Conservation (phyloP, 1,140 invertebrate genomes). For the Rhyzopertha dominica region DNA sequence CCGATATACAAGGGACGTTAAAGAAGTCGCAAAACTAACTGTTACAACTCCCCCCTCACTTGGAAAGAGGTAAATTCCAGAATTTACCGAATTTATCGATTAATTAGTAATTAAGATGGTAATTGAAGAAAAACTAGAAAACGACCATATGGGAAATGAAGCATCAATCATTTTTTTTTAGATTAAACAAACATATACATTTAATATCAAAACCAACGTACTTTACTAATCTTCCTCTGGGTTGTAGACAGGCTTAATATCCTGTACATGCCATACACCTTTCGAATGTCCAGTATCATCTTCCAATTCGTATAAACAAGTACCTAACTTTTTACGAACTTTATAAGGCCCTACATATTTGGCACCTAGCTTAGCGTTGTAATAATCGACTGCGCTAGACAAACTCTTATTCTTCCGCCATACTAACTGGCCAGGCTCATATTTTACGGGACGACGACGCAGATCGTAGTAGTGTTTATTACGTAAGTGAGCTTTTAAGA, state of each 20-base stretch:
- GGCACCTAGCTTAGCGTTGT: constrained; percentile 1
- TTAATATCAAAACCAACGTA: too few species aligned
- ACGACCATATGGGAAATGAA: too few species aligned
- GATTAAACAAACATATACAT: too few species aligned
- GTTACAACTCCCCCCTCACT: too few species aligned
- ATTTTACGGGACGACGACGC: background rate
- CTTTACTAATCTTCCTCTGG: too few species aligned
- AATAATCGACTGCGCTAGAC: constrained; percentile 5
- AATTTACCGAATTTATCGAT: too few species aligned
- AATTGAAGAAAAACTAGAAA: too few species aligned
- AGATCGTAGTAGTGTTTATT: background rate
- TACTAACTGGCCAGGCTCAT: background rate
- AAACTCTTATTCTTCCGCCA: background rate
- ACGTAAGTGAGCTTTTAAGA: background rate
- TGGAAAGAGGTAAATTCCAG: too few species aligned
- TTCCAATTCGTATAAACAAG: constrained; percentile 2
- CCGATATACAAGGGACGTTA: too few species aligned
- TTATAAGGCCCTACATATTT: constrained; percentile 13
- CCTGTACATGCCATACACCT: background rate
- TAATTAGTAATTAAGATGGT: too few species aligned
- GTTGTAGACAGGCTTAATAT: background rate
- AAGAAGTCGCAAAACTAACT: too few species aligned
- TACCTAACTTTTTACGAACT: constrained; percentile 1
- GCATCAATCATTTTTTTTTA: too few species aligned
- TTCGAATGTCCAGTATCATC: background rate